A percentile compares a stretch with the other conserved stretches of the same genome.
Conservation (phyloP, 2,888 invertebrate genomes). For the Papilio gigon region DNA sequence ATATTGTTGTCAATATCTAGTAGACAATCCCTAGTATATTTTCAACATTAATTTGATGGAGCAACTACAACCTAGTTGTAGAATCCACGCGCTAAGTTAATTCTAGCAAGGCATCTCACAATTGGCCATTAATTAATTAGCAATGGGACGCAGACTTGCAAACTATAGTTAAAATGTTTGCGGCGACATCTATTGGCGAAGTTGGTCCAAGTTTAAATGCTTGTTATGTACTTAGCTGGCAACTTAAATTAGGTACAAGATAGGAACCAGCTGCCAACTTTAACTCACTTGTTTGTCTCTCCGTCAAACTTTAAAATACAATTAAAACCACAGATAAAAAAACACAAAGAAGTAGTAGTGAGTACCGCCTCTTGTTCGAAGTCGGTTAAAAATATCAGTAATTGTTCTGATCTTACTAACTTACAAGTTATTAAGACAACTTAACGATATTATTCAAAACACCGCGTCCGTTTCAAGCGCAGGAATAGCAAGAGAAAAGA, state of each 20-base stretch:
- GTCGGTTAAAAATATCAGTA: background rate
- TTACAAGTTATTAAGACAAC: background rate
- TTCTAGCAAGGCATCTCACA: background rate
- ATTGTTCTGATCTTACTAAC: no score
- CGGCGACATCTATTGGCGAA: slow-evolving; percentile 25
- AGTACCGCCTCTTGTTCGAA: no score
- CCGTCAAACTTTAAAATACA: slow-evolving; percentile 2
- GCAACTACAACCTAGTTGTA: background rate
- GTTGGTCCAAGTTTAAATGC: slow-evolving; percentile 37
- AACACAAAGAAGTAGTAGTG: no score
- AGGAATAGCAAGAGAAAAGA: background rate
- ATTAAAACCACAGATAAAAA: slow-evolving; percentile 1
- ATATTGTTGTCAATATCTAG: background rate
- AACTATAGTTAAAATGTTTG: slow-evolving; percentile 34
- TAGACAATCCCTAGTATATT: background rate
- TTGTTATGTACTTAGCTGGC: slow-evolving; percentile 28
- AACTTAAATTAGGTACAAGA: slow-evolving; percentile 25
- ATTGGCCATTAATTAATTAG: slow-evolving; percentile 15
- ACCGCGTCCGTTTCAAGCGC: background rate
- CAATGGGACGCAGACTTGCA: slow-evolving; percentile 16
- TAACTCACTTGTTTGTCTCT: slow-evolving; percentile 13
- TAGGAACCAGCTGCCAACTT: slow-evolving; percentile 10
- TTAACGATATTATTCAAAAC: background rate
- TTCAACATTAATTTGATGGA: no score
- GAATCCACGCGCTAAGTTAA: background rate